Percentiles rank a stretch among this genome's conserved stretches.
Conservation (phyloP, 2,888 invertebrate genomes). For the Polyploca ridens region DNA sequence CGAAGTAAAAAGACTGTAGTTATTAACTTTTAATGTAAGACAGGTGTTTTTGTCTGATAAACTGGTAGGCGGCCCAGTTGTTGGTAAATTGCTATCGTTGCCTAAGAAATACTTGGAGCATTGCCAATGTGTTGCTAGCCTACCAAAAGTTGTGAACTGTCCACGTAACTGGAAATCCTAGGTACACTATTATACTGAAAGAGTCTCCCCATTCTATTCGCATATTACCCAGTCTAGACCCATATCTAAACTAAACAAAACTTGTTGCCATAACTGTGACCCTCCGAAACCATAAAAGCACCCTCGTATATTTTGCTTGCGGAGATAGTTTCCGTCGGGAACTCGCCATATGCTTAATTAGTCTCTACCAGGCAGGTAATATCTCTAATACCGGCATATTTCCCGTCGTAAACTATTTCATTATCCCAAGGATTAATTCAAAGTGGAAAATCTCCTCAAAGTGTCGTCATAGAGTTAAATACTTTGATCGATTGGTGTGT, state of each 20-base stretch:
- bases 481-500: neutral
- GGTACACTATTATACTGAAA: neutral
- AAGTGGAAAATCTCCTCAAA: neutral
- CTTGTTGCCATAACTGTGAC: neutral
- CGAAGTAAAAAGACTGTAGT: too few species aligned
- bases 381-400: neutral
- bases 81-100: too few species aligned
- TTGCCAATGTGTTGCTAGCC: too few species aligned
- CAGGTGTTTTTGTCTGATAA: too few species aligned
- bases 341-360: constrained; percentile 6
- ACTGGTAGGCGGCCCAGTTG: too few species aligned
- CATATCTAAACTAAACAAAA: constrained; percentile 14
- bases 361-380: neutral
- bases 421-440: neutral
- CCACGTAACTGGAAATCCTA: neutral
- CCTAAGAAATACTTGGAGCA: too few species aligned
- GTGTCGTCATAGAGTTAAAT: neutral
- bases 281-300: neutral
- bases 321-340: neutral
- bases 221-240: neutral
- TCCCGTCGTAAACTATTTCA: neutral
- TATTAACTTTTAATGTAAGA: too few species aligned
- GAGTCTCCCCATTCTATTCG: neutral
- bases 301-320: constrained; percentile 4
- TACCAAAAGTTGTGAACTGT: too few species aligned